Evolutionary conservation across 2,797 vertebrate genomes (phyloP).

Genomic region (Hirundo rustica): DNA sequence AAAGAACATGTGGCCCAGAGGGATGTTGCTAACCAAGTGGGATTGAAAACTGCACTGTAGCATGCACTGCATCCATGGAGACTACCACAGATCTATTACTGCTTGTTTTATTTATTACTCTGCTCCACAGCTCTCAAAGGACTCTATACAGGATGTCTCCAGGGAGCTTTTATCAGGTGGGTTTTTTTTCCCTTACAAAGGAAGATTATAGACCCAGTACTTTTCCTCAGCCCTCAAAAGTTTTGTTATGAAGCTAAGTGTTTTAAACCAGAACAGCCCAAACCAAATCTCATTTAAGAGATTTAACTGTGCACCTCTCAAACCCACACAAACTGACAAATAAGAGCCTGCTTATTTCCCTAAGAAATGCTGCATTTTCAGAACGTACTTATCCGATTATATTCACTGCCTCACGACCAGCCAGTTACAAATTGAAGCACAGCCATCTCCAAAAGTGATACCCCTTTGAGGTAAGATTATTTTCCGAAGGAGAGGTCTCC

Average conservation of each 20-base stretch:
- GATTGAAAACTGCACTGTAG: background rate
- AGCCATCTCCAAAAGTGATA: background rate
- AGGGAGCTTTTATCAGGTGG: constrained; percentile 19
- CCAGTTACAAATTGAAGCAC: background rate
- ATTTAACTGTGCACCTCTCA: background rate
- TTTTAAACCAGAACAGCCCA: background rate
- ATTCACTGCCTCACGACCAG: background rate
- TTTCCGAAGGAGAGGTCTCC: constrained; percentile 28
- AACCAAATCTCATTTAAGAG: constrained; percentile 17
- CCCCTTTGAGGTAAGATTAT: constrained; percentile 53
- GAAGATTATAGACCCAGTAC: background rate
- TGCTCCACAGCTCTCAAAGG: constrained; percentile 1
- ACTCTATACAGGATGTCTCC: background rate
- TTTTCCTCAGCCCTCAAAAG: background rate
- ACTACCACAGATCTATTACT: constrained; percentile 30
- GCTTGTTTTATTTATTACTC: constrained; percentile 52
- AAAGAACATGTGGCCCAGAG: background rate
- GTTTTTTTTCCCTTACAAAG: background rate
- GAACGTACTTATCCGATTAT: background rate
- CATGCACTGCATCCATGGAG: constrained; percentile 7
- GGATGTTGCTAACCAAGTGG: background rate
- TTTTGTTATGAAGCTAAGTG: background rate
- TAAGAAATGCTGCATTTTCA: constrained; percentile 4
- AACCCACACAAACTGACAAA: background rate
- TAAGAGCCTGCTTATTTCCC: background rate